Evolutionary conservation across 53 echinoderm and acorn worm species (phyloP), one percentile per base, ranked within the genome.

Genomic region (Apostichopus leukothele): DNA sequence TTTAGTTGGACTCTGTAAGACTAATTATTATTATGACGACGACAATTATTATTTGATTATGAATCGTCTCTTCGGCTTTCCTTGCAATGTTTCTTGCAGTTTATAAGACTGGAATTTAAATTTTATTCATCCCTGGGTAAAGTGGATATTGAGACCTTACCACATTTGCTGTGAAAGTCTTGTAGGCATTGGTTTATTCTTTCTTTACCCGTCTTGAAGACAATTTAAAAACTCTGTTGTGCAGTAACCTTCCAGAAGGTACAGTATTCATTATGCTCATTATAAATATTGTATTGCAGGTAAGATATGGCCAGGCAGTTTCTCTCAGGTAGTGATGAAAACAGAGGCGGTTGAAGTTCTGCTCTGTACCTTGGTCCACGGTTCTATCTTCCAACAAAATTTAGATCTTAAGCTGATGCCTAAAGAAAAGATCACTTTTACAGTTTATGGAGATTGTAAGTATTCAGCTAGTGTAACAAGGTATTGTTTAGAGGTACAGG

Each of bases 251-350:
- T 39, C 39, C 39, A 39, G 39, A 39, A 39, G 39, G 1, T 39
- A 39, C 39, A 39, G 39, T 39, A 39, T 39, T 39, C 39, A 39
- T 39, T 39, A 39, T 39, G 39, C 39, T 39, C 0, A 39, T 39
- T 39, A 39, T 39, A 39, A 39, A 57, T 57, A 57, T 85, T 7
- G 14, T 68, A 67, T 63, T 85, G 5, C 50, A 85, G 85, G 85
- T 12, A 85, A 18, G 85, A 85, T 85, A 85, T 85, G 85, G 85
- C 85, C 85, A 21, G 85, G 85, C 5, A 85, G 85, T 67, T 85
- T 57, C 39, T 63, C 85, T 23, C 85, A 85, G 50, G 85, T 85
- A 5, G 85, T 85, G 67, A 85, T 85, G 85, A 85, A 85, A 5
- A 85, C 85, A 39, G 85, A 67, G 23, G 85, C 12, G 11, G 67